Base-by-base conservation (phyloP, 2,113 vertebrate species). In the Meriones unguiculatus region DNA sequence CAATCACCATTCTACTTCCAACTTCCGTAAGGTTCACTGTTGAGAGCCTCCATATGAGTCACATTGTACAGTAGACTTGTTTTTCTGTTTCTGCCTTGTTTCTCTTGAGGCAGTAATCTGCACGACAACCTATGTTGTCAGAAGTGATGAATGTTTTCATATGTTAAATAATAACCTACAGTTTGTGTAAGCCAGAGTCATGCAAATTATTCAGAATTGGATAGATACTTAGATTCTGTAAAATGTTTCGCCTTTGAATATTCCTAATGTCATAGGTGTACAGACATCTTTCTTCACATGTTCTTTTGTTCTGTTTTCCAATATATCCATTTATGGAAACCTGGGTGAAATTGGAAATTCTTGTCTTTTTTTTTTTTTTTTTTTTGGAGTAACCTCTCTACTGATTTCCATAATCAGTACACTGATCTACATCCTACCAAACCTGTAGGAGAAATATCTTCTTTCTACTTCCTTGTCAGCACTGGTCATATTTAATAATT, bases 91-190 rank as follows among this genome's bases (percentile, higher is more conserved):
- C 25, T 50, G 82, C 4, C 24, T 18, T 46, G 8, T 64, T 64
- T 64, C 24, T 85, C 3, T 46, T 30, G 32, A 46, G 32, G 1
- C 14, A 20, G 0, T 85, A 15, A 65, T 85, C 59, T 64, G 3
- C 62, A 32, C 9, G 1, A 32, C 62, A 67, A 3, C 25, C 11
- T 52, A 25, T 7, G 0, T 14, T 62, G 0, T 7, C 22, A 62
- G 5, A 59, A 32, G 38, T 67, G 17, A 50, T 32, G 15, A 46
- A 67, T 85, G 8, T 20, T 57, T 65, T 32, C 5, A 20, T 4
- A 20, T 84, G 62, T 28, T 46, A 65, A 67, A 32, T 46, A 85
- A 18, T 67, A 46, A 67, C 25, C 4, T 65, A 65, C 8, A 20
- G 15, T 85, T 14, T 32, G 4, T 32, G 15, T 65, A 9, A 46